Base-by-base conservation (phyloP, 64 coral and sea anemone species). In the Pocillopora verrucosa region DNA sequence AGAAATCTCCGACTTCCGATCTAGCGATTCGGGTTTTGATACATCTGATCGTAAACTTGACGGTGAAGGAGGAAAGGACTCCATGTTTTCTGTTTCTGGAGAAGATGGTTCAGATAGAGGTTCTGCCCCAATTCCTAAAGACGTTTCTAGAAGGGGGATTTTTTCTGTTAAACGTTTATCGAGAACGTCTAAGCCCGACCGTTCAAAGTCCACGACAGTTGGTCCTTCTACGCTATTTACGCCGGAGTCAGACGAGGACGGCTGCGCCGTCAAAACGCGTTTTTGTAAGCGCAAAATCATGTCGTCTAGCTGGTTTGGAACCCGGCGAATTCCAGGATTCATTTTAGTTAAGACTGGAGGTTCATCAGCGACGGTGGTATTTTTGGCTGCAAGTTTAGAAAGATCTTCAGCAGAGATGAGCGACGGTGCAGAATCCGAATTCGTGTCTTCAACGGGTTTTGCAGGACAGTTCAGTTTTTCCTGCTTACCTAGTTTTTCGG, bases 401-500 rank as follows among this genome's bases (percentile, higher is more conserved):
- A 97, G 82, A 75, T 97, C 95, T 30, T 97, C 95, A n/a, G 76
- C 95, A 11, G 95, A 97, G 20, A 97, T 89, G 13, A 97, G 59
- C 0, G 91, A 84, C 1, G 95, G 95, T 3, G 93, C 94, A 26
- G 85, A 35, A 34, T 87, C 85, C 16, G 85, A 75, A 56, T 87
- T 72, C 12, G 11, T 4, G 16, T 34, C 69, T 9, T 60, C 76
- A 69, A 67, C 62, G 11, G 30, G n/a, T 35, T 80, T 84, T 15
- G 16, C 72, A 74, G 45, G 16, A 59, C 62, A 84, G 1, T 65
- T 56, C 11, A 5, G 24, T 16, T 75, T 73, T 36, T 80, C 80
- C 51, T 78, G 35, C 38, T 92, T 41, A 41, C 4, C 34, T 86
- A 11, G 67, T 60, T 58, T 80, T 11, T 75, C 80, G 78, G 34